Evolutionary conservation across 2,113 vertebrate species (phyloP).

Genomic region (Atherinomorus stipes): DNA sequence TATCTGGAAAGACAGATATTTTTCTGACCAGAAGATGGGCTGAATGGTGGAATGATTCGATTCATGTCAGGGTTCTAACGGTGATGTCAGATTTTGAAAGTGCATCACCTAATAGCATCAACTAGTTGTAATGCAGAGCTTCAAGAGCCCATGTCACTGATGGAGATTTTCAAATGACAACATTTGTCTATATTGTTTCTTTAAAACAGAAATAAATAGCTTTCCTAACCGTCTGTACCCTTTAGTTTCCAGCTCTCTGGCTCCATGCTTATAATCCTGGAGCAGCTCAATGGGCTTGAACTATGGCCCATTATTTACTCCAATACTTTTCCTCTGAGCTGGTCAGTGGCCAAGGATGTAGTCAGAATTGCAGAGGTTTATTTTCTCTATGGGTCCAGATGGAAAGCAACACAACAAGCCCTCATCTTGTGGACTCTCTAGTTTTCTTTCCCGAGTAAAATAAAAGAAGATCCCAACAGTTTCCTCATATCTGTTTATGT

Average conservation of each 20-base stretch:
- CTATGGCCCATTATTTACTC: slow-evolving; percentile 65
- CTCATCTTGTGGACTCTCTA: slow-evolving; percentile 6
- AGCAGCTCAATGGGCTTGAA: slow-evolving; percentile 56
- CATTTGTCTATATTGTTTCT: slow-evolving; percentile 45
- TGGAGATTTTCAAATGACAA: slow-evolving; percentile 38
- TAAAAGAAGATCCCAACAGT: not conserved
- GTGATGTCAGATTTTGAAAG: slow-evolving; percentile 42
- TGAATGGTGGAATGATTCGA: slow-evolving; percentile 22
- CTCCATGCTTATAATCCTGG: slow-evolving; percentile 57
- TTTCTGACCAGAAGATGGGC: not conserved
- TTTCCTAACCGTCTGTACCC: slow-evolving; percentile 35
- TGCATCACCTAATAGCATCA: slow-evolving; percentile 39
- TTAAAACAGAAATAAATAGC: slow-evolving; percentile 34
- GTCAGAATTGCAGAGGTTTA: slow-evolving; percentile 52
- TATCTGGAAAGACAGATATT: slow-evolving; percentile 32
- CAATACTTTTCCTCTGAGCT: slow-evolving; percentile 52
- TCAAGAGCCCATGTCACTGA: slow-evolving; percentile 18
- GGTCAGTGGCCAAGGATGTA: slow-evolving; percentile 55
- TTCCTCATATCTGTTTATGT: not conserved
- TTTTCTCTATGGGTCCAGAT: slow-evolving; percentile 41
- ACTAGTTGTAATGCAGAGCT: slow-evolving; percentile 28
- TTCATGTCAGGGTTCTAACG: slow-evolving; percentile 16
- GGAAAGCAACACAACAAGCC: slow-evolving; percentile 15
- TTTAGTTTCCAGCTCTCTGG: slow-evolving; percentile 44
- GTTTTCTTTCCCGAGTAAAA: slow-evolving; percentile 5